Base-by-base conservation (phyloP, 1,140 invertebrate genomes). In the Polypedilum vanderplanki region DNA sequence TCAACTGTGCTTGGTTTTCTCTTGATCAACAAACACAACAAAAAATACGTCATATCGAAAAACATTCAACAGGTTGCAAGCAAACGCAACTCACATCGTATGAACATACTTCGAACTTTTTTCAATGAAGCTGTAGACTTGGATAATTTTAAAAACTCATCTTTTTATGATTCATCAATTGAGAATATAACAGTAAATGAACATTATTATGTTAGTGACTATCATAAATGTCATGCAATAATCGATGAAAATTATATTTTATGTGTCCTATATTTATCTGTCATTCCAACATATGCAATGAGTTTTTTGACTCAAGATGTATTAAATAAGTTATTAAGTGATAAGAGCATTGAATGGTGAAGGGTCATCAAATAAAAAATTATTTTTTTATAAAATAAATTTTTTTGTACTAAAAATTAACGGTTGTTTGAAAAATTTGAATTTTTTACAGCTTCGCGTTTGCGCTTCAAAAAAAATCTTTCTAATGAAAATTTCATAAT, bases 141-240 rank as follows among this genome's bases (percentile, higher is more conserved):
- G 41, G 8, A 73, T 75, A 15, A 74, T 78, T 20, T 70, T 70
- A 18, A 70, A 20, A 20, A 70, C 8, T 70, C 65, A 70, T 20
- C 65, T 18, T 70, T 70, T 22, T 70, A 70, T 20, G 20, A 70
- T 18, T 10, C 17, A 40, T 8, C 77, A 73, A 73, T 67, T 40
- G 40, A 74, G 79, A 77, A 85, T 81, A n/a, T 83, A 84, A 78
- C 78, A 83, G 10, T 65, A 41, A 78, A 81, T 46, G 92, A 94
- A 84, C 90, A 90, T 3, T 94, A 93, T 81, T 90, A 91, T 87
- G 90, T 90, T 79, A 92, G 91, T 0, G 91, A 93, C 80, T 92
- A 92, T 80, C 90, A 94, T 80, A 95, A 95, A 83, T 93, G 92
- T 79, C 91, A 93, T 78, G 90, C 88, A 12, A 79, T 89, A 9